phyloP scores from a whole-genome alignment of 2,888 invertebrate species.

The Cheilosia grossa region DNA sequence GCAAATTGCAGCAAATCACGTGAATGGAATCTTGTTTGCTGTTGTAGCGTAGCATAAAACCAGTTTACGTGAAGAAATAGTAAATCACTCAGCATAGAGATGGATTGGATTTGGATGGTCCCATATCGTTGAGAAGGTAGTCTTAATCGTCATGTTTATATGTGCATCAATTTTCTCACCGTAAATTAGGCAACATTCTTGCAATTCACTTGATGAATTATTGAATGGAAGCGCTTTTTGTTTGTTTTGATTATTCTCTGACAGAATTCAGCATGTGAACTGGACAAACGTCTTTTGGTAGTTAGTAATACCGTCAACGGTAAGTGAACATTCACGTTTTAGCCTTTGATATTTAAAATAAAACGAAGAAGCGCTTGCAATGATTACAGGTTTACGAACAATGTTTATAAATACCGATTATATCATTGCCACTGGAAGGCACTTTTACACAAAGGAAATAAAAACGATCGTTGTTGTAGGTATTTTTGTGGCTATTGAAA shows the following conservation, averaged over 20 bases:
- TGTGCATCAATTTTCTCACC: constrained; percentile 42
- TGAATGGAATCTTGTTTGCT: constrained; percentile 6
- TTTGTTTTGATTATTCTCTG: neutral
- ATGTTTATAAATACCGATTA: constrained; percentile 61
- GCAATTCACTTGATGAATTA: constrained; percentile 41
- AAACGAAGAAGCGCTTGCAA: constrained; percentile 52
- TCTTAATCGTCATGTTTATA: neutral
- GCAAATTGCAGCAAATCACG: constrained; percentile 13
- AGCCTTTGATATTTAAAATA: constrained; percentile 61
- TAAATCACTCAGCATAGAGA: constrained; percentile 7
- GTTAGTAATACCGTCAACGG: neutral
- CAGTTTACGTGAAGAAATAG: neutral
- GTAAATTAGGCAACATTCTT: constrained; percentile 47
- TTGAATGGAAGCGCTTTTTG: constrained; percentile 22
- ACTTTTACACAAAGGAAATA: neutral
- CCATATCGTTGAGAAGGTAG: constrained; percentile 16
- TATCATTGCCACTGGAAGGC: constrained; percentile 19
- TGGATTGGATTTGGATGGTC: neutral
- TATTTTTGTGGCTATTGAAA: no score
- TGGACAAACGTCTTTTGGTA: constrained; percentile 56
- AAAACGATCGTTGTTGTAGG: no score
- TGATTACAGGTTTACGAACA: constrained; percentile 49
- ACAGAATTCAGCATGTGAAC: constrained; percentile 28
- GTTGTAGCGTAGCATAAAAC: constrained; percentile 3
- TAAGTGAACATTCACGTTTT: constrained; percentile 64